Base-by-base conservation (phyloP, 2,113 vertebrate genomes). In the Isurus oxyrinchus region DNA sequence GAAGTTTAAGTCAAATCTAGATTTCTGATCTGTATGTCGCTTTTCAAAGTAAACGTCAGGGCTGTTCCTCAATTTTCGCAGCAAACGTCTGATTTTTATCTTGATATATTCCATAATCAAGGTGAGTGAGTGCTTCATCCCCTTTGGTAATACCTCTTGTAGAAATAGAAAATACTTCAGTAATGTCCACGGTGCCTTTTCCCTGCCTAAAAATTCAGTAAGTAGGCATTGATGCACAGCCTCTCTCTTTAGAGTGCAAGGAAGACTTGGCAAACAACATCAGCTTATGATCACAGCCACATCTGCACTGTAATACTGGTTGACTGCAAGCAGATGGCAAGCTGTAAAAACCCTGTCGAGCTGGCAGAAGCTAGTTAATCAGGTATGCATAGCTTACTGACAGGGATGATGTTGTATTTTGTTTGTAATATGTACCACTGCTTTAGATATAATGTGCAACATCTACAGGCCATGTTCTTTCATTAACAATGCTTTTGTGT, bases 251-350 rank as follows among this genome's bases (percentile, higher is more conserved):
- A 44, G 55, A 55, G 3, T 59, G 55, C 55, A 90, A 90, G 53
- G 27, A 90, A 90, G 53, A 16, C 53, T 59, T 90, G 87, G 25
- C 87, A 90, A 90, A 53, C 57, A 90, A 90, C 53, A 59, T 31
- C 87, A 90, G 87, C 53, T 55, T 90, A 90, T 90, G 55, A 90
- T 59, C 53, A 90, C 53, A 35, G 53, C 55, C 87, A 59, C 53
- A 90, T 59, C 87, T 90, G 87, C 25, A 90, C 87, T 90, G 55
- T 90, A 90, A 90, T 59, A 90, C 53, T 53, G 6, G 87, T 57
- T 57, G 25, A 57, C 87, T 90, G 87, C 87, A 90, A 59, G 55
- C 87, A 90, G 87, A 59, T 90, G 87, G 55, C 53, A 90, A 90
- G 53, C 87, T 90, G 55, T 90, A 90, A 59, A 90, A 90, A 31